Evolutionary conservation across 2,797 vertebrate species (phyloP).

Genomic region (Spinus olivaceus): DNA sequence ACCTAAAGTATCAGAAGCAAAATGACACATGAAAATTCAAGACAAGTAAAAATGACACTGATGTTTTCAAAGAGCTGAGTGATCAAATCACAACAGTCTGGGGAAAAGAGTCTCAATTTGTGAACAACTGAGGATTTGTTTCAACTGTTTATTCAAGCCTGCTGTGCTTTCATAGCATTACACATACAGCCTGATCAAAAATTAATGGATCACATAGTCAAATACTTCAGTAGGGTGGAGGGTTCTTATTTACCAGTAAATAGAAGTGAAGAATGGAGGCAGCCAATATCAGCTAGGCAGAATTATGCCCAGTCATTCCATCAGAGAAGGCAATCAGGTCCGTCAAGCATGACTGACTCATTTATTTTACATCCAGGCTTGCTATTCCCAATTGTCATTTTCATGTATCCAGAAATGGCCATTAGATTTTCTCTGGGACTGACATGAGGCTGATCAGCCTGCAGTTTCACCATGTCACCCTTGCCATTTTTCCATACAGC

Average conservation of each 20-base stretch:
- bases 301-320: background rate
- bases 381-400: background rate
- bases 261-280: background rate
- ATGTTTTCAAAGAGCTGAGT: background rate
- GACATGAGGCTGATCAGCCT: background rate
- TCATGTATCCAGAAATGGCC: background rate
- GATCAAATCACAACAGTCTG: background rate
- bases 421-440: background rate
- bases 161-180: background rate
- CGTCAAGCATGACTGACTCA: background rate
- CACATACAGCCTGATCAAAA: background rate
- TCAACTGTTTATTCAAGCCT: background rate
- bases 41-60: background rate
- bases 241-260: background rate
- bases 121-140: background rate
- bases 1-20: constrained; percentile 60
- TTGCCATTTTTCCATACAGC: background rate
- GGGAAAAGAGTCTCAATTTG: background rate
- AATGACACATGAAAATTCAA: background rate
- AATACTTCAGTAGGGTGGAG: background rate
- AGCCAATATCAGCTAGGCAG: background rate
- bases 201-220: background rate
- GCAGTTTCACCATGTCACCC: background rate
- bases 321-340: background rate
- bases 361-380: background rate